Conservation (phyloP, 2,113 vertebrate species). For the Ardeotis arabs region DNA sequence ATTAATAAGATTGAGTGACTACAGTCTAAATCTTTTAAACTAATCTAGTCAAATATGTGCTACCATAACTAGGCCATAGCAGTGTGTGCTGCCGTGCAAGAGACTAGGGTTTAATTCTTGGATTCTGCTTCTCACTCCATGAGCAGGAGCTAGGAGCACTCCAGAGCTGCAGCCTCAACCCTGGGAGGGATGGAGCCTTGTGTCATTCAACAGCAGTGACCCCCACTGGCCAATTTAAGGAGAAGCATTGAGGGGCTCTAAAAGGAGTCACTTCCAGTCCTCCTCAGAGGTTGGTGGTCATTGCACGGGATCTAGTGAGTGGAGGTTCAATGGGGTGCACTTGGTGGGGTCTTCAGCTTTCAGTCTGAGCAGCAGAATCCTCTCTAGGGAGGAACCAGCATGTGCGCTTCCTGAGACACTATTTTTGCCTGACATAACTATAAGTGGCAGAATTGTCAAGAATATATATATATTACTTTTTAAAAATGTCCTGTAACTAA, state of each 20-base stretch:
- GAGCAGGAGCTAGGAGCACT: constrained; percentile 84
- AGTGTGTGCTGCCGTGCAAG: constrained; percentile 61
- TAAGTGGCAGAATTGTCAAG: constrained; percentile 46
- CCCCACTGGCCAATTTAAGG: constrained; percentile 86
- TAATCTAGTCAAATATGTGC: constrained; percentile 60
- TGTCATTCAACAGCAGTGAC: constrained; percentile 84
- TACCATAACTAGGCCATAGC: constrained; percentile 60
- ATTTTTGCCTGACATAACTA: constrained; percentile 12
- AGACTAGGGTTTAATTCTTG: constrained; percentile 81
- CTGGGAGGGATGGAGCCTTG: constrained; percentile 85
- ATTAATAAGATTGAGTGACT: constrained; percentile 47
- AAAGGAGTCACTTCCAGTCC: constrained; percentile 85
- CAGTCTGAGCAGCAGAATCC: constrained; percentile 62
- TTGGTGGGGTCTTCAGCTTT: constrained; percentile 69
- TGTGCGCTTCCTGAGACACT: constrained; percentile 49
- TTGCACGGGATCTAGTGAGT: constrained; percentile 79
- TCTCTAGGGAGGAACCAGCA: constrained; percentile 51
- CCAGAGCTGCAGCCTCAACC: constrained; percentile 83
- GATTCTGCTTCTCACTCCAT: constrained; percentile 85
- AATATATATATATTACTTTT: background rate
- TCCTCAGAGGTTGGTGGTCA: constrained; percentile 86
- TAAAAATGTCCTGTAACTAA: constrained; percentile 22
- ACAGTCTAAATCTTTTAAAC: constrained; percentile 63
- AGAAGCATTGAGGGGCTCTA: constrained; percentile 84
- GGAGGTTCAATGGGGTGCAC: constrained; percentile 69